A percentile compares a stretch with the other conserved stretches of the same genome.
phyloP scores from a whole-genome alignment of 2,797 vertebrate genomes.

The Intellagama lesueurii region DNA sequence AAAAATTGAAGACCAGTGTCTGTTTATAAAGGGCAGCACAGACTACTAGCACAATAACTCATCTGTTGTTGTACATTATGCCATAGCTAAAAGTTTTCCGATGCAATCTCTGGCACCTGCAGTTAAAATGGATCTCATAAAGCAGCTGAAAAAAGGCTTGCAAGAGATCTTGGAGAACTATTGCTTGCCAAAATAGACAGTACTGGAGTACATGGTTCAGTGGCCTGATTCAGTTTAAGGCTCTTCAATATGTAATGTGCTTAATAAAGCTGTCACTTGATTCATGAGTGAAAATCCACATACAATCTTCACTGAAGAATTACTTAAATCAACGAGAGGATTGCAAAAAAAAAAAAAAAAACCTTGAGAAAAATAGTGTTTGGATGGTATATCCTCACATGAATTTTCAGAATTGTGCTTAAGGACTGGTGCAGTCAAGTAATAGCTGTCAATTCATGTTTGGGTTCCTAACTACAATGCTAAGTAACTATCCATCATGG shows the following conservation, averaged over 20 bases:
- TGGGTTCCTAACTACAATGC: neutral
- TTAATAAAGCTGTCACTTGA: slow-evolving; percentile 38
- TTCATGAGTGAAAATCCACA: neutral
- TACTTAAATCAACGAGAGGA: neutral
- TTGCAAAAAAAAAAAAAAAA: too few relatives aligned
- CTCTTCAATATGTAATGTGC: slow-evolving; percentile 33
- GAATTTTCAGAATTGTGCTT: neutral
- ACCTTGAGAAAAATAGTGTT: neutral
- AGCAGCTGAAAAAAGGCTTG: neutral
- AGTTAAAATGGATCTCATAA: neutral
- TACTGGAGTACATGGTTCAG: neutral
- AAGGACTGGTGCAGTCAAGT: neutral
- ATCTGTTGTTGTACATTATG: neutral
- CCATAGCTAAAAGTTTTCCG: neutral
- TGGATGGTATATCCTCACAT: neutral
- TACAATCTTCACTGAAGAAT: slow-evolving; percentile 17
- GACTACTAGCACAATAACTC: neutral
- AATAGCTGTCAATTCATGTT: neutral
- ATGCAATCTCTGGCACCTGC: neutral
- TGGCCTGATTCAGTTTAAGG: slow-evolving; percentile 25
- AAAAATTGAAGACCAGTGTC: neutral
- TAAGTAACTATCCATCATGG: neutral
- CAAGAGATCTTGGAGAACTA: slow-evolving; percentile 1
- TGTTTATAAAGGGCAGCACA: neutral
- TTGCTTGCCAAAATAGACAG: neutral